Percentiles rank a stretch among this genome's conserved stretches.
phyloP scores from a whole-genome alignment of 2,797 vertebrate genomes.

The Propithecus perrieri region DNA sequence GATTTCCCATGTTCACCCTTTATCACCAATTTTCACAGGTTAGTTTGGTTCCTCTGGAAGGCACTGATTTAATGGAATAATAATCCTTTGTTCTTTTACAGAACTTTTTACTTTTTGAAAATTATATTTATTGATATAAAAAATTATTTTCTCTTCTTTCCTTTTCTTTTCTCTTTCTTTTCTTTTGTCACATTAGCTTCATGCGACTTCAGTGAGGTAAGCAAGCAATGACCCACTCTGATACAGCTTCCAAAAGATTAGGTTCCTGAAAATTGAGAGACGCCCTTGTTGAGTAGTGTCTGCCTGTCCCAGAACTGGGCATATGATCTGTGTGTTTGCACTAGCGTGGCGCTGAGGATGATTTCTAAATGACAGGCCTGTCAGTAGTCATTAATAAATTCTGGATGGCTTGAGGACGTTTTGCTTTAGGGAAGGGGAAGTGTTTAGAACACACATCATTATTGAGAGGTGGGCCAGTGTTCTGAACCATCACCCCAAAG shows the following conservation, averaged over 20 bases:
- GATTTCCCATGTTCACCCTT: not conserved
- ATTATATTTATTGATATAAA: not conserved
- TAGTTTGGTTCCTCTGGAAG: conserved; percentile 22
- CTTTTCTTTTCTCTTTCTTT: not conserved
- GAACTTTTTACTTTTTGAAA: not conserved
- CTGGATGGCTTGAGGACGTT: not conserved
- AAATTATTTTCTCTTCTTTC: not conserved
- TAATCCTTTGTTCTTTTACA: not conserved
- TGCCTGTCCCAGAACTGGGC: not conserved
- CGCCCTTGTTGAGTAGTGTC: not conserved
- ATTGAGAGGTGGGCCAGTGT: not conserved
- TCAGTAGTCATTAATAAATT: not conserved
- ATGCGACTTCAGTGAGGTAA: not conserved
- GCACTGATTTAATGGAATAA: not conserved
- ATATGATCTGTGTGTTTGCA: not conserved
- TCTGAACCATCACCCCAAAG: not conserved
- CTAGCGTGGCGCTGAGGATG: too few species aligned
- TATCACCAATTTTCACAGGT: not conserved
- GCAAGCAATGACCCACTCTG: not conserved
- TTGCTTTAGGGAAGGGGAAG: not conserved
- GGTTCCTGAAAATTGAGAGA: not conserved
- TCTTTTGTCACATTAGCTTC: not conserved
- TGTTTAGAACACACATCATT: not conserved
- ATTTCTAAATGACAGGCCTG: not conserved
- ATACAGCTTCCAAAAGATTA: not conserved